phyloP scores from a whole-genome alignment of 1,140 invertebrate species.

The Asobara japonica region DNA sequence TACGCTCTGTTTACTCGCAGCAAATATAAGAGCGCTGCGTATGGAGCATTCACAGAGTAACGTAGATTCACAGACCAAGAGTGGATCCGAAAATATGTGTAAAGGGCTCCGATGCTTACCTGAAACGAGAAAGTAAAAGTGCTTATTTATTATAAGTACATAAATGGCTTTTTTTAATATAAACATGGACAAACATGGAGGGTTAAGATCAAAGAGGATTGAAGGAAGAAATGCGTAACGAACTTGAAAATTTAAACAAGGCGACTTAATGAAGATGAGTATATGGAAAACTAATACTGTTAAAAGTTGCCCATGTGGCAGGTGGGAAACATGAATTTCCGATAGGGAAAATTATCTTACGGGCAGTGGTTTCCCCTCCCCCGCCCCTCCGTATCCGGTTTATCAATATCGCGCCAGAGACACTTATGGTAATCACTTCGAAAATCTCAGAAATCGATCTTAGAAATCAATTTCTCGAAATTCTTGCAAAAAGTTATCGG shows the following conservation, averaged over 20 bases:
- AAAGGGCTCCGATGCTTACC: constrained; percentile 49
- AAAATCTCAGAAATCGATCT: too few relatives aligned
- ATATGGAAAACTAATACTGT: too few relatives aligned
- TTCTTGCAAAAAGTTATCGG: too few relatives aligned
- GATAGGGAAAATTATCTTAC: too few relatives aligned
- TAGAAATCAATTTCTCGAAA: too few relatives aligned
- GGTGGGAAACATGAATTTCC: too few relatives aligned
- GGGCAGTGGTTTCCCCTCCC: too few relatives aligned
- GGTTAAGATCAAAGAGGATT: constrained; percentile 23
- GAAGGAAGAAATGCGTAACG: not conserved
- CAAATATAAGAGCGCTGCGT: constrained; percentile 47
- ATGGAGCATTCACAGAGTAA: constrained; percentile 28
- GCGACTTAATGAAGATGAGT: constrained; percentile 23
- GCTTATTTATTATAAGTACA: constrained; percentile 37
- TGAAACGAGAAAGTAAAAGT: constrained; percentile 47
- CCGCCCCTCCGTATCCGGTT: too few relatives aligned
- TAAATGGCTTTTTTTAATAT: constrained; percentile 16
- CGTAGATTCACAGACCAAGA: constrained; percentile 32
- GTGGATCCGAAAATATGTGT: not conserved
- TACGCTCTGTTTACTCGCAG: constrained; percentile 61
- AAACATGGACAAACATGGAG: constrained; percentile 19
- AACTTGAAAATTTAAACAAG: constrained; percentile 12
- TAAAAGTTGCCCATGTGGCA: too few relatives aligned
- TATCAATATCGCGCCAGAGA: too few relatives aligned
- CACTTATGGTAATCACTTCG: too few relatives aligned